Percentiles rank a stretch among this genome's conserved stretches.
Evolutionary conservation across 2,888 invertebrate species (phyloP).

Genomic region (Drosophila parthenogenetica): DNA sequence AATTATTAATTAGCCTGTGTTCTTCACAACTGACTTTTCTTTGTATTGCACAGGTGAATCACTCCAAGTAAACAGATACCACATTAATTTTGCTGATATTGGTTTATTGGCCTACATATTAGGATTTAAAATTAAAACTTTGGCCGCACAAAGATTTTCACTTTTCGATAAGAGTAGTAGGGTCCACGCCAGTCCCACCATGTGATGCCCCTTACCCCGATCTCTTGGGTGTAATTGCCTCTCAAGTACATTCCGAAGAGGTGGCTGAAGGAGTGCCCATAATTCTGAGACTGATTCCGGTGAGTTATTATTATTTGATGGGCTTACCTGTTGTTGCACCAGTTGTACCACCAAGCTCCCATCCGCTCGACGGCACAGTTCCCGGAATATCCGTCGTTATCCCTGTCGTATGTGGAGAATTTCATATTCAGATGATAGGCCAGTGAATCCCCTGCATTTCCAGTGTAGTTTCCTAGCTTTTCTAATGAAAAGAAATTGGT

Average conservation of each 20-base stretch:
- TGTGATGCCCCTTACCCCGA: neutral
- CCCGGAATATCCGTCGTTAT: constrained; percentile 88
- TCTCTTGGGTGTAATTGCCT: neutral
- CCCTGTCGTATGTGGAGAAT: constrained; percentile 88
- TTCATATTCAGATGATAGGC: constrained; percentile 88
- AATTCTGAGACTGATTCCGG: neutral
- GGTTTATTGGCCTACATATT: constrained; percentile 1
- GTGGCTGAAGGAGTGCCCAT: neutral
- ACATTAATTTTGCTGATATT: neutral
- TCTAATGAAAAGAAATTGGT: neutral
- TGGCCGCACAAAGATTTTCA: constrained; percentile 8
- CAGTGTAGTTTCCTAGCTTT: constrained; percentile 9
- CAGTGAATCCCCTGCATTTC: constrained; percentile 86
- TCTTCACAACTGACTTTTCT: constrained; percentile 18
- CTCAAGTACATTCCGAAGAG: constrained; percentile 15
- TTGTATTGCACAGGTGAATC: constrained; percentile 9
- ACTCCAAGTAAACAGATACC: neutral
- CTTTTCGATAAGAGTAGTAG: constrained; percentile 2
- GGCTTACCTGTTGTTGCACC: constrained; percentile 8
- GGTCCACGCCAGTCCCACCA: constrained; percentile 15
- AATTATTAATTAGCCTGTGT: constrained; percentile 49
- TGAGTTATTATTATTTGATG: neutral
- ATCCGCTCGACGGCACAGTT: constrained; percentile 88
- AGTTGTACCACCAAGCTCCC: constrained; percentile 90
- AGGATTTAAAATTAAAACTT: neutral